phyloP scores from a whole-genome alignment of 2,888 invertebrate genomes.

The Iphiclides podalirius region DNA sequence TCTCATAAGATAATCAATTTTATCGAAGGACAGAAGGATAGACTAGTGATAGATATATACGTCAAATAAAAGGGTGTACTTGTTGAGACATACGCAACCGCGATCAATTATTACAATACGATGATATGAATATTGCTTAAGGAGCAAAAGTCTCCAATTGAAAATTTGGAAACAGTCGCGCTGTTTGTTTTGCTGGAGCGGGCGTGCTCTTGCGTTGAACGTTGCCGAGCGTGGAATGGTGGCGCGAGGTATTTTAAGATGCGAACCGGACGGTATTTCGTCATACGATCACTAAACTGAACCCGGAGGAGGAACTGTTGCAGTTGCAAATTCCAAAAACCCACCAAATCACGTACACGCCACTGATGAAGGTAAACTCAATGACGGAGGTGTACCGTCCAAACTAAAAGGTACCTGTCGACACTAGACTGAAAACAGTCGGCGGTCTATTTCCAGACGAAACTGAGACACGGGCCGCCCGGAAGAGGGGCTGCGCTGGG shows the following conservation, averaged over 20 bases:
- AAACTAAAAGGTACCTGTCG: background rate
- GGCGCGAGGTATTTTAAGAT: slow-evolving; percentile 16
- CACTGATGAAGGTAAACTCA: too few species aligned
- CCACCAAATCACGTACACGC: too few species aligned
- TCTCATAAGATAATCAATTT: too few species aligned
- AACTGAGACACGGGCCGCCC: slow-evolving; percentile 2
- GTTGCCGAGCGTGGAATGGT: background rate
- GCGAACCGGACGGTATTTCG: background rate
- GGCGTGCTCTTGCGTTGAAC: background rate
- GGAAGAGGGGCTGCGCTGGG: slow-evolving; percentile 5
- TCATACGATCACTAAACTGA: background rate
- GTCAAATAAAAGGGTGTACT: too few species aligned
- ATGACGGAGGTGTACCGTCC: too few species aligned
- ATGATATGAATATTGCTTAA: too few species aligned
- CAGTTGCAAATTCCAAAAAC: too few species aligned
- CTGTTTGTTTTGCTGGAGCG: slow-evolving; percentile 17
- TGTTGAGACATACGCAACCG: too few species aligned
- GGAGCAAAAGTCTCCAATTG: too few species aligned
- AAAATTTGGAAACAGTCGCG: background rate
- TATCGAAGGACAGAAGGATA: too few species aligned
- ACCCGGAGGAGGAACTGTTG: background rate
- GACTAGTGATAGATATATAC: too few species aligned
- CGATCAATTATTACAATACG: too few species aligned
- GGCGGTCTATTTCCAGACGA: slow-evolving; percentile 14
- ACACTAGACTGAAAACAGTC: background rate